These are phyloP conservation scores for Omphaloscelis lunosa DNA, from an alignment of 2,888 invertebrate genomes.

Conservation along the genomic window DNA sequence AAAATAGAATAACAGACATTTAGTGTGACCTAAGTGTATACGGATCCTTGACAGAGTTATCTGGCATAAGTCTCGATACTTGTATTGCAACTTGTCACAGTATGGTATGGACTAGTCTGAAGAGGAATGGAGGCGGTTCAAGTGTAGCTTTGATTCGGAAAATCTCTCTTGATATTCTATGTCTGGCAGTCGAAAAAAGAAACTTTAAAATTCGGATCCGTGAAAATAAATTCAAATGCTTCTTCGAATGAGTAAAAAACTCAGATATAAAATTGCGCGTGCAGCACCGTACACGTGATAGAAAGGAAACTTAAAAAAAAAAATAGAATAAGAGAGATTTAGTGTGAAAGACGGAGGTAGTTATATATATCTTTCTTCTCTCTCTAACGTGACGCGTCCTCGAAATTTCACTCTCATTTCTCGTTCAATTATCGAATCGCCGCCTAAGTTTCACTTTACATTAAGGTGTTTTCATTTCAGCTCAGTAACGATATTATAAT, in stretches of 20 bases:
- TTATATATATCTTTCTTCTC: too few species aligned
- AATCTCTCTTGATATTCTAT: not conserved
- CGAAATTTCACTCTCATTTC: not conserved
- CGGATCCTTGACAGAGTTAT: not conserved
- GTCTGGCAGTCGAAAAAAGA: not conserved
- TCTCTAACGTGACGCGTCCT: not conserved
- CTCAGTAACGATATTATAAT: not conserved
- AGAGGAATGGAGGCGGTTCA: conserved; percentile 14
- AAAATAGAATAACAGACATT: too few species aligned
- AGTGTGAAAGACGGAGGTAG: too few species aligned
- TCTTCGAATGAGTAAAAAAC: not conserved
- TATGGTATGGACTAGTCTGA: not conserved
- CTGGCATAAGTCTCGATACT: not conserved
- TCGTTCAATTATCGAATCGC: not conserved
- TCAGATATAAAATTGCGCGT: too few species aligned
- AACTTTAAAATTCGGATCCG: not conserved
- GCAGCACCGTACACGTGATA: too few species aligned
- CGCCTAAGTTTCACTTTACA: not conserved
- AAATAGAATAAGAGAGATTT: too few species aligned
- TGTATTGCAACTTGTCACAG: conserved; percentile 1
- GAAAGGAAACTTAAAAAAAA: too few species aligned
- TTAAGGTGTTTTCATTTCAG: not conserved
- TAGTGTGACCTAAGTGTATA: not conserved
- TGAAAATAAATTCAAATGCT: not conserved
- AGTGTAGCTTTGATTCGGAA: conserved; percentile 25